Evolutionary conservation across 2,888 invertebrate genomes (phyloP), one percentile per base, ranked within the genome.

Genomic region (Bombyx huttoni): DNA sequence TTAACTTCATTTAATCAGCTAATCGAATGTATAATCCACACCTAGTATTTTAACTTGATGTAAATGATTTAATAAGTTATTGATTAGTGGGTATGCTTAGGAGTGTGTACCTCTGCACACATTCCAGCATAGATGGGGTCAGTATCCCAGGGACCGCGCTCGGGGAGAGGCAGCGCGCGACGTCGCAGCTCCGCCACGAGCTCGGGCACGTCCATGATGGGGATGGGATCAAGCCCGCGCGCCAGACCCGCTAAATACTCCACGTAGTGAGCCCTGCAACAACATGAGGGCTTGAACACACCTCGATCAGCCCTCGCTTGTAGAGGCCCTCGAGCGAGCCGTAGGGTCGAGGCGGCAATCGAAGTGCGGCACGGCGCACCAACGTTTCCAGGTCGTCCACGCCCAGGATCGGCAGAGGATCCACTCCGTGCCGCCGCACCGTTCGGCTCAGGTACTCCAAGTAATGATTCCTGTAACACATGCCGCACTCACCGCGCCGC

Each of bases 231-330:
- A 80, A 98, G 91, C 71, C 91, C 91, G 81, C 94, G 94, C 85
- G 98, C 95, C 80, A 94, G 91, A 69, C 91, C 92, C 76, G 97
- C 96, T 90, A 98, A 92, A 90, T 98, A 97, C 90, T 98, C 98
- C 82, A 97, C 93, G 91, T 97, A 98, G 91, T 98, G 98, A 76
- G 91, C 89, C 91, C 98, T 98, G 47, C 56, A 89, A 86, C 75
- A 64, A 67, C 50, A 65, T 49, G 57, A 56, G 58, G 53, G 53
- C 9, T 66, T 71, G 62, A 74, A 78, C 82, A 75, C 75, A 93
- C 93, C 92, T 93, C 90, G 59, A 89, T 71, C 56, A 94, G 89
- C 65, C 90, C 89, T 64, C 87, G 87, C 74, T 90, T 88, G 86
- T 92, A 93, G 70, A 91, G 85, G 56, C 91, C 90, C 63, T 92